Base-by-base conservation (phyloP, 2,888 invertebrate species). In the Cosmopolites sordidus region DNA sequence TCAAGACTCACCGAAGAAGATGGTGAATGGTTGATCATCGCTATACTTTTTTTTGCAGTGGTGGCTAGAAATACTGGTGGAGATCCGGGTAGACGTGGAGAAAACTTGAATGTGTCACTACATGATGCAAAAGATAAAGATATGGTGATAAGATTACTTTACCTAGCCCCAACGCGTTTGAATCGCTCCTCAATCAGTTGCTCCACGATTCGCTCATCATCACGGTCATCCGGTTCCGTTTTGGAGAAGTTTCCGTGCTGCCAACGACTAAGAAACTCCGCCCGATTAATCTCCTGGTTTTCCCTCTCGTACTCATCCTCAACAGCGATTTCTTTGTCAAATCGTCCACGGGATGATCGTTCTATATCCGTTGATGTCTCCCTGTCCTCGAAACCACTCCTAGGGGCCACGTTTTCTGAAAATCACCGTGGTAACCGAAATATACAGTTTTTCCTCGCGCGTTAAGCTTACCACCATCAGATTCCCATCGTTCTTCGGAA, bases 271-370 rank as follows among this genome's bases (percentile, higher is more conserved):
- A 65, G 61, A 27, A 64, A 76, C 69, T 58, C 76, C 58, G 65
- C 68, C 17, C 54, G 61, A 61, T 83, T 81, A 60, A 81, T 76
- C 43, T 76, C 76, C 41, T 76, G 73, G 64, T 78, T 76, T 75
- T 79, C 78, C 58, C 75, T 75, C 61, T 78, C 75, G 59, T 76
- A 84, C 12, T 64, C 76, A 58, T 78, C 76, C 50, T 78, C 76
- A 48, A 74, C 74, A 78, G 74, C 69, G 69, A 66, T 42, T 3
- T 47, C 39, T 17, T 30, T 17, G 30, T 45, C 40, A 37, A 16
- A 46, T 41, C 49, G 29, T 16, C 58, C 65, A 65, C 60, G 68
- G 64, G 71, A 67, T 62, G 68, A 58, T 51, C 58, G 51, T 33
- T 53, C 54, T 29, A 60, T 51, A 45, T 62, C 62, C 11, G 51